These are phyloP conservation scores for Zeuzera pyrina DNA, from an alignment of 2,888 invertebrate genomes.

Conservation along the genomic window DNA sequence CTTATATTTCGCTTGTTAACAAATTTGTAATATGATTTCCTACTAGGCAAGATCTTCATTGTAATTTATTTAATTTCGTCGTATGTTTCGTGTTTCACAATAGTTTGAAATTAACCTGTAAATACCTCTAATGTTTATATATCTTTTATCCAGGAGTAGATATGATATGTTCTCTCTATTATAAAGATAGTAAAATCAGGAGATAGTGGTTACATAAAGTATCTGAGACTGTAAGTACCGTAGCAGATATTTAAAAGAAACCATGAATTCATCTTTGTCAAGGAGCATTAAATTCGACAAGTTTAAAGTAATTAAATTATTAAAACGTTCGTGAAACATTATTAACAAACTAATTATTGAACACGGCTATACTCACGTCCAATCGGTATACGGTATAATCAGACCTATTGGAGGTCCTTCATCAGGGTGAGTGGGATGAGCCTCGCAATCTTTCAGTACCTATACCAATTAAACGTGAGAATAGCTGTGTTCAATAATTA, in stretches of 20 bases:
- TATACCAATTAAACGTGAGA: no score
- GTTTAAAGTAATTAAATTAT: no score
- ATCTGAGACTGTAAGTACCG: neutral
- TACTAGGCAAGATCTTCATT: neutral
- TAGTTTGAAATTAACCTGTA: slow-evolving; percentile 1
- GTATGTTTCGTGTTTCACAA: slow-evolving; percentile 3
- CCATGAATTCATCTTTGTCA: no score
- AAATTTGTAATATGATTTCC: neutral
- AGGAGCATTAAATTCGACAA: no score
- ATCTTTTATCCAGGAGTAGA: neutral
- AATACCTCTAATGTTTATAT: neutral
- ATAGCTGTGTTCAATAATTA: no score
- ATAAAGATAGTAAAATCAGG: neutral
- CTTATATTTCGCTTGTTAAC: neutral
- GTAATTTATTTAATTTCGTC: neutral
- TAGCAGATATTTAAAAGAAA: neutral
- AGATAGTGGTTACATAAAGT: neutral
- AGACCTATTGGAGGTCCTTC: no score
- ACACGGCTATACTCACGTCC: no score
- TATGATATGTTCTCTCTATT: neutral
- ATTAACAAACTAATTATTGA: no score
- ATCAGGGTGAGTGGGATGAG: no score
- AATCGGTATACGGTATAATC: no score
- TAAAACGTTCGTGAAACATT: no score
- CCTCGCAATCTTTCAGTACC: no score